Base-by-base conservation (phyloP, 2,888 invertebrate genomes). In the Hanleya hanleyi region DNA sequence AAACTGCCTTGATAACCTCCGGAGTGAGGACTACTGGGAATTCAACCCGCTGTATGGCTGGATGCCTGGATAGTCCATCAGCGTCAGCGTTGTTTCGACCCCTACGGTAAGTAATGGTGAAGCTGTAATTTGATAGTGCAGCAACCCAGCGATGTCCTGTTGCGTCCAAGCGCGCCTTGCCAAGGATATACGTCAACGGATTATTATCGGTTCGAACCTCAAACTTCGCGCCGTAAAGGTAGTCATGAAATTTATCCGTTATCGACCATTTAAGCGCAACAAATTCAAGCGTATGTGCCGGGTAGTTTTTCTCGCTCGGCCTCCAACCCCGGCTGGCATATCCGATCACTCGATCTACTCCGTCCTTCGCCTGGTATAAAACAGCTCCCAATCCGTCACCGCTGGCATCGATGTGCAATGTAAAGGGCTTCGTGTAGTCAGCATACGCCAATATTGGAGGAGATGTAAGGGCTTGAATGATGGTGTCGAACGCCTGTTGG, bases 181-280 rank as follows among this genome's bases (percentile, higher is more conserved):
- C 51, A 0, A 71, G 50, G 15, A 68, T 37, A 62, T 71, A 74
- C 4, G 71, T 74, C 18, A 68, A 64, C 12, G 70, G 73, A 36
- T 69, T 73, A 36, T 70, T 70, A 65, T 51, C 57, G 7, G 57
- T 51, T 9, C 9, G 7, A 51, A 51, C 57, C 18, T 9, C 9
- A 22, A 51, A 65, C 3, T 22, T 12, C 38, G 50, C 37, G 3
- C 71, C 71, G 33, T 64, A 73, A 1, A 74, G 50, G 37, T 71
- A 74, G 32, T 74, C 68, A 15, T 7, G 22, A 36, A 71, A 74
- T 32, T 74, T 74, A 3, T 74, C 75, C 15, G 41, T 33, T 9
- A 72, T 66, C 6, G 72, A 69, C 75, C 71, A 72, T 33, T 75
- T 75, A 1, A 75, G 35, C 41, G 75, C 74, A 5, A 73, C 36